These are phyloP conservation scores for Cyprinodon variegatus DNA, from an alignment of 2,113 vertebrate genomes.

Conservation along the genomic window DNA sequence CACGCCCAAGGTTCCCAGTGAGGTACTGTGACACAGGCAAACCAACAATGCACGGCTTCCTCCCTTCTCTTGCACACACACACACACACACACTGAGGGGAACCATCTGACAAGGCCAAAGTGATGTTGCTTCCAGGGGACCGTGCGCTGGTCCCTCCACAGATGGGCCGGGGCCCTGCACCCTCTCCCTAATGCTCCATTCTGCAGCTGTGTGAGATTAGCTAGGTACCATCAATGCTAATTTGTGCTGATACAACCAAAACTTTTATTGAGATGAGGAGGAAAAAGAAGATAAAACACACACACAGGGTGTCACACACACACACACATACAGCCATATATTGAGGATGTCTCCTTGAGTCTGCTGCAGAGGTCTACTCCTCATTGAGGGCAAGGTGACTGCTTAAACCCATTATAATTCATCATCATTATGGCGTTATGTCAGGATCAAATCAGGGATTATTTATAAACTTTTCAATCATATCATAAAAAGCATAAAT, in stretches of 20 bases:
- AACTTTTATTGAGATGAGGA: conserved; percentile 74
- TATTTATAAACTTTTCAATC: neutral
- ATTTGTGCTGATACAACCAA: conserved; percentile 83
- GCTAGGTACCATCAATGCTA: conserved; percentile 81
- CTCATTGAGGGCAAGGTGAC: conserved; percentile 18
- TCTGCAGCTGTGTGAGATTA: conserved; percentile 81
- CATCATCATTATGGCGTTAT: neutral
- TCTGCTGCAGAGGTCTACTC: conserved; percentile 46
- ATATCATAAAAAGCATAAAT: neutral
- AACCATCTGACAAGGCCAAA: conserved; percentile 78
- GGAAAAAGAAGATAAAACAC: conserved; percentile 45
- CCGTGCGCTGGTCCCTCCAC: conserved; percentile 69
- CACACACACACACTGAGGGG: conserved; percentile 45
- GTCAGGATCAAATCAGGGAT: conserved; percentile 3
- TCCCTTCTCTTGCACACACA: neutral
- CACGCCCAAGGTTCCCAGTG: conserved; percentile 53
- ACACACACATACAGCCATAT: conserved; percentile 22
- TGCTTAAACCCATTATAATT: conserved; percentile 22
- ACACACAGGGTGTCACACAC: conserved; percentile 7
- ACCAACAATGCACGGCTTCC: conserved; percentile 29
- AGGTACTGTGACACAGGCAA: conserved; percentile 63
- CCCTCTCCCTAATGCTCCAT: conserved; percentile 77
- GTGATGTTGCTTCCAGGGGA: conserved; percentile 77
- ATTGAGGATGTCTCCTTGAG: conserved; percentile 57
- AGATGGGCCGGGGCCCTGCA: conserved; percentile 75